These are phyloP conservation scores for Pegea sp. DNA, from an alignment of 23 tunicate genomes.

Conservation along the genomic window DNA sequence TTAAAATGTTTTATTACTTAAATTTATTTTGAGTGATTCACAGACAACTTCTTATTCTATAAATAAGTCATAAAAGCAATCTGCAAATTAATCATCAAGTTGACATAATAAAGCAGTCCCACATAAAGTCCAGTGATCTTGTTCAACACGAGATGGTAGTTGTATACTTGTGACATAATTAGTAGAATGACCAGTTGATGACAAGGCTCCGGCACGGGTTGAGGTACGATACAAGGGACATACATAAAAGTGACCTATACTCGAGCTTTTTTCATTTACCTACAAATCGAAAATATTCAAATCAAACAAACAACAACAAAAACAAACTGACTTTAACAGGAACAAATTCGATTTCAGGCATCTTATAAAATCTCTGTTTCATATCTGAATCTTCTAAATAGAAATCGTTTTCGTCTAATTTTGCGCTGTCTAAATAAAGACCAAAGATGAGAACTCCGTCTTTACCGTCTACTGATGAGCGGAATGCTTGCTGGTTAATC, in stretches of 20 bases:
- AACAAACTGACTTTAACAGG: constrained; percentile 32
- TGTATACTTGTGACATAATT: constrained; percentile 62
- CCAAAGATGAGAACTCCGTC: constrained; percentile 85
- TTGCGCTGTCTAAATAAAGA: constrained; percentile 58
- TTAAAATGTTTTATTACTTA: too few species aligned
- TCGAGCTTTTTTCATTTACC: background rate
- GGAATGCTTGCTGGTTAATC: constrained; percentile 50
- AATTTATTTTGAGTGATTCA: too few species aligned
- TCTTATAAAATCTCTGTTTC: constrained; percentile 25
- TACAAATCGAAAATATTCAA: background rate
- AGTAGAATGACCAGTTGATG: constrained; percentile 93
- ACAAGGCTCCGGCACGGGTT: constrained; percentile 65
- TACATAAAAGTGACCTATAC: constrained; percentile 14
- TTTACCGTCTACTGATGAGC: constrained; percentile 6
- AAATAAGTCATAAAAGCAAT: too few species aligned
- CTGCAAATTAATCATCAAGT: constrained; percentile 40
- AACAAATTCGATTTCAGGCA: constrained; percentile 72
- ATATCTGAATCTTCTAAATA: constrained; percentile 27
- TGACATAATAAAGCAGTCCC: constrained; percentile 75
- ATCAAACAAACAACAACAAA: background rate
- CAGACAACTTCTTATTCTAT: too few species aligned
- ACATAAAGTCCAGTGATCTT: constrained; percentile 68
- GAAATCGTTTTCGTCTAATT: constrained; percentile 15
- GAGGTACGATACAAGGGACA: constrained; percentile 87
- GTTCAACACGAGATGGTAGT: constrained; percentile 13